phyloP scores from a whole-genome alignment of 2,888 invertebrate species.

The Dyspetes luteomarginatus region DNA sequence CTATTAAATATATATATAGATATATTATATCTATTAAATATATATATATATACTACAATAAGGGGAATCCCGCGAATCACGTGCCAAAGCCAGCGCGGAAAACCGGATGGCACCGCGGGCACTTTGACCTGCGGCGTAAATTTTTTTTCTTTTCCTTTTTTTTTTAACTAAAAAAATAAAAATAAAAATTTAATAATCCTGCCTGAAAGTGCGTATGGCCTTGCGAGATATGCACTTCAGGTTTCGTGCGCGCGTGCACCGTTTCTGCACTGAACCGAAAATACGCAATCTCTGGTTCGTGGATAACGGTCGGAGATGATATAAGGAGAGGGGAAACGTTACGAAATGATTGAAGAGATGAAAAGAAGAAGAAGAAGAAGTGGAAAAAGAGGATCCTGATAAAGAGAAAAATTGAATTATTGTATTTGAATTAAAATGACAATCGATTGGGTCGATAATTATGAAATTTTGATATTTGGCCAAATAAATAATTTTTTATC shows the following conservation, averaged over 20 bases:
- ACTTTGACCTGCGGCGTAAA: constrained; percentile 47
- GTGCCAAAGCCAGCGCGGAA: constrained; percentile 16
- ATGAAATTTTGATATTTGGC: too few species aligned
- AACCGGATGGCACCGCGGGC: constrained; percentile 52
- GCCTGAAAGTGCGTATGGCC: constrained; percentile 1
- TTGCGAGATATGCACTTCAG: constrained; percentile 3
- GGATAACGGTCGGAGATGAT: constrained; percentile 30
- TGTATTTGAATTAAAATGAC: neutral
- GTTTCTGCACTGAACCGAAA: constrained; percentile 55
- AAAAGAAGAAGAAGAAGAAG: neutral
- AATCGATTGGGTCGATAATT: neutral
- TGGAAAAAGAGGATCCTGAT: neutral
- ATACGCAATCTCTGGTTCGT: constrained; percentile 7
- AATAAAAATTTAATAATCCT: too few species aligned
- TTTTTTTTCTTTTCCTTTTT: constrained; percentile 7
- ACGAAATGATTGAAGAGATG: neutral
- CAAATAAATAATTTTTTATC: neutral
- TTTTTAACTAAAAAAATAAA: too few species aligned
- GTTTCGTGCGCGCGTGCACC: constrained; percentile 24
- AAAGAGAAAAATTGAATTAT: neutral
- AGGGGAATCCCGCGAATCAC: constrained; percentile 16
- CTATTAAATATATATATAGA: constrained; percentile 1
- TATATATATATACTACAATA: neutral
- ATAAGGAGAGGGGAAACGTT: constrained; percentile 19
- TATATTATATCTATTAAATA: neutral